Evolutionary conservation across 2,888 invertebrate species (phyloP), one percentile per base, ranked within the genome.

Genomic region (Pachydiplax longipennis): DNA sequence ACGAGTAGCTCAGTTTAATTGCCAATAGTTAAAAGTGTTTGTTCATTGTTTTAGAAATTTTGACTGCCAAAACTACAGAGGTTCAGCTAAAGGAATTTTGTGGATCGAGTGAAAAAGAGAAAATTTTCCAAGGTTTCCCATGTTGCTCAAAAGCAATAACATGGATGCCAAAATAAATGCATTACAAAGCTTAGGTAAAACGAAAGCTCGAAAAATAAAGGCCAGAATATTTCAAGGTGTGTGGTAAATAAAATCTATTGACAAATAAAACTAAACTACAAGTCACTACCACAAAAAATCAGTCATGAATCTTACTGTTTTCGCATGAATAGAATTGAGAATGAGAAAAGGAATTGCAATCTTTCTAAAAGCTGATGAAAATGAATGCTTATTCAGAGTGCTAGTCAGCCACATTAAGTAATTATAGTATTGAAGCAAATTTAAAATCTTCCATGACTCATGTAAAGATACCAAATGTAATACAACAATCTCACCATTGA

Each of bases 401-500:
- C 2, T 25, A 6, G 25, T 25, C n/a, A n/a, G 44, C n/a, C 35
- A 82, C 10, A 8, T n/a, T 13, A 22, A 82, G 13, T 10, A 12
- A 40, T 8, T 25, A 48, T n/a, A 81, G 0, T 12, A 37, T 15
- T 40, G 53, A 44, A 44, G 44, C 44, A 44, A 44, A 73, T 31
- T 31, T 80, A 15, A 37, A 35, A 35, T 80, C 31, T 18, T 80
- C 35, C 31, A 80, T 2, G n/a, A 25, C 40, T 40, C 13, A n/a
- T 82, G 40, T 4, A 25, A 15, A 37, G 25, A 0, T 6, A 0
- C 73, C 31, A 31, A 25, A 25, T 73, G 31, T 25, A 73, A 31
- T 73, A 31, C 31, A 31, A 73, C 73, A 25, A 87, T 91, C 93
- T 93, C 91, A 95, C 96, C 96, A 92, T 96, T 96, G 4, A 97